These are phyloP conservation scores for Euclidia mi DNA, from an alignment of 2,888 invertebrate species.

Conservation along the genomic window DNA sequence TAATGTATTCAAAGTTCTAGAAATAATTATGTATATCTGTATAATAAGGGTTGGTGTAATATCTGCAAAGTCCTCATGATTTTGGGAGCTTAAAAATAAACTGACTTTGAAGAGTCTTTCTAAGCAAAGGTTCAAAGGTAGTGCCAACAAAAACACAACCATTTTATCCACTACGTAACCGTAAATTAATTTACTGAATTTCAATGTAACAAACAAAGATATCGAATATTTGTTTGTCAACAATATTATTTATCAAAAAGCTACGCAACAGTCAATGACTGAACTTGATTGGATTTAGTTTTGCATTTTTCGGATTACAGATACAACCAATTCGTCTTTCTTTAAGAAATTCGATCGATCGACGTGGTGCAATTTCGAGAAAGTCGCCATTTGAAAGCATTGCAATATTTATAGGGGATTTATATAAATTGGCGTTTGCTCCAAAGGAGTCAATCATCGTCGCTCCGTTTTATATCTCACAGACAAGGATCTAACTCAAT, in stretches of 20 bases:
- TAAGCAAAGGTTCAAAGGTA: too few species aligned
- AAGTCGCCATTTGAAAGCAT: constrained; percentile 56
- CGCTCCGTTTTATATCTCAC: constrained; percentile 7
- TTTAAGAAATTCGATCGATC: constrained; percentile 33
- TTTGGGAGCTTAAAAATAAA: too few species aligned
- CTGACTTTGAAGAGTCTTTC: too few species aligned
- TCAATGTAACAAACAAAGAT: too few species aligned
- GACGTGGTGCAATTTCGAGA: constrained; percentile 34
- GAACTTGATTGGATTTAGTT: constrained; percentile 21
- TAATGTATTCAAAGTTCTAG: too few species aligned
- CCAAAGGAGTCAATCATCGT: constrained; percentile 34
- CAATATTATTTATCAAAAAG: not conserved
- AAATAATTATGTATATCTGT: too few species aligned
- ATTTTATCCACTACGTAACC: too few species aligned
- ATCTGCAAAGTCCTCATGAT: too few species aligned
- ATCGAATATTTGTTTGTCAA: too few species aligned
- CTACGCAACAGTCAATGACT: not conserved
- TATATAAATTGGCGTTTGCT: constrained; percentile 50
- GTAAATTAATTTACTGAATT: too few species aligned
- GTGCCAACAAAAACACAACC: too few species aligned
- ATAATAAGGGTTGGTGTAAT: too few species aligned
- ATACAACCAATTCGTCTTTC: constrained; percentile 34
- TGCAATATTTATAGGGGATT: constrained; percentile 56
- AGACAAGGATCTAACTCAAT: not conserved
- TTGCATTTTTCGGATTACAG: constrained; percentile 21